Conservation (phyloP, 2,888 invertebrate species). For the Dicranocentrus wangi region DNA sequence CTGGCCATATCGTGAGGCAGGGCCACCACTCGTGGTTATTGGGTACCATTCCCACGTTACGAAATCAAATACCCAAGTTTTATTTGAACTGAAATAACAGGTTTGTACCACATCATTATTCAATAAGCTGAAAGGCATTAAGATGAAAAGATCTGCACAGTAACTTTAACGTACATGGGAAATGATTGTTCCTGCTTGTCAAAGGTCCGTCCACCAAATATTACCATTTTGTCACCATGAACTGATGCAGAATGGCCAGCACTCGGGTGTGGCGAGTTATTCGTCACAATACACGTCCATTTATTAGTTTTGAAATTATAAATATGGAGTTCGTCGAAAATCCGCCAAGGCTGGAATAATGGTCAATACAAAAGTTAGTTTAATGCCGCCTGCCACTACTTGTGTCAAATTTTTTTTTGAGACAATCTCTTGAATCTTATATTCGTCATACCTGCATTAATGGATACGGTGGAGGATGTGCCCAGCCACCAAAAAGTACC, state of each 20-base stretch:
- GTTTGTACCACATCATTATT: background rate
- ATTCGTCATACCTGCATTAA: constrained; percentile 64
- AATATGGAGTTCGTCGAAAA: constrained; percentile 93
- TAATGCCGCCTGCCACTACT: too few species aligned
- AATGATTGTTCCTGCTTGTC: constrained; percentile 69
- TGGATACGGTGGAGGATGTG: constrained; percentile 71
- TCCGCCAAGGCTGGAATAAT: constrained; percentile 80
- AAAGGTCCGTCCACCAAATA: constrained; percentile 81
- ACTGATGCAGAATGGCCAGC: constrained; percentile 95
- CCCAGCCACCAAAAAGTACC: constrained; percentile 92
- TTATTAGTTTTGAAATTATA: constrained; percentile 87
- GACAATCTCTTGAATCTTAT: background rate
- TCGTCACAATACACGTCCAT: constrained; percentile 83
- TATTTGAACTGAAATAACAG: constrained; percentile 80
- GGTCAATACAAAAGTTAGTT: background rate
- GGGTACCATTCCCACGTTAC: constrained; percentile 85
- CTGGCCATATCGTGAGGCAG: constrained; percentile 92
- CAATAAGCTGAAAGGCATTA: background rate
- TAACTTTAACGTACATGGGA: constrained; percentile 65
- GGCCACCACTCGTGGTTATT: constrained; percentile 79
- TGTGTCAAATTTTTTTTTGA: too few species aligned
- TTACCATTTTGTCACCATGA: constrained; percentile 86
- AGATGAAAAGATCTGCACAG: background rate
- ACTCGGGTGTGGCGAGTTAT: constrained; percentile 83
- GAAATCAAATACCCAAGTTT: constrained; percentile 91